Base-by-base conservation (phyloP, 2,797 vertebrate species). In the Knipowitschia caucasica region DNA sequence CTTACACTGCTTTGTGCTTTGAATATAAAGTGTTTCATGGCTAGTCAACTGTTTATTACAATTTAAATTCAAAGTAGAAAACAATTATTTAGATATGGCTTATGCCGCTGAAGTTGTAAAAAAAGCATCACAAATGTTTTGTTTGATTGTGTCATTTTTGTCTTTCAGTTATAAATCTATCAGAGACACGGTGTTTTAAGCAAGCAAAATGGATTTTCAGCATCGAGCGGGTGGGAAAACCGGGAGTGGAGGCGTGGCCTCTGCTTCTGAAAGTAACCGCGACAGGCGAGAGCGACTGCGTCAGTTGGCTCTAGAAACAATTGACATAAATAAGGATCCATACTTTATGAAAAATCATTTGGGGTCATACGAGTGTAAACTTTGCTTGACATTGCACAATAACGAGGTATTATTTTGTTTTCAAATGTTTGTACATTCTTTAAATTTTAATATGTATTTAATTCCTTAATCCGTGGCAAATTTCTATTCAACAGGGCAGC, bases 321-420 rank as follows among this genome's bases (percentile, higher is more conserved):
- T 99, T 0, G 96, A 98, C 82, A 99, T 99, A 77, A 98, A 99
- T 75, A 98, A 99, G 91, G 97, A 99, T 35, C 97, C 96, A 0
- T 99, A 99, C 56, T 99, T 99, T 76, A 99, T 99, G 95, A 99
- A 99, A 63, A 99, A 99, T 70, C 97, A 99, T 60, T 81, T 99
- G 82, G 97, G 96, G 14, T 99, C 96, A 0, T 99, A 99, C 0
- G 97, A 99, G 60, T 99, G 97, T 75, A 99, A 99, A 74, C 92
- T 99, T 20, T 99, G 97, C 69, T 88, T 99, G 53, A 99, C 95
- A 0, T 93, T 99, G 38, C 97, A 99, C 74, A 99, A 99, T 81
- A 99, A 99, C 0, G 96, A 99, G 94, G 96, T 98, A 56, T n/a
- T n/a, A n/a, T n/a, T n/a, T n/a, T n/a, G n/a, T n/a, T n/a, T n/a